Evolutionary conservation across 1,140 invertebrate species (phyloP).

Genomic region (Bombus haemorrhoidalis): DNA sequence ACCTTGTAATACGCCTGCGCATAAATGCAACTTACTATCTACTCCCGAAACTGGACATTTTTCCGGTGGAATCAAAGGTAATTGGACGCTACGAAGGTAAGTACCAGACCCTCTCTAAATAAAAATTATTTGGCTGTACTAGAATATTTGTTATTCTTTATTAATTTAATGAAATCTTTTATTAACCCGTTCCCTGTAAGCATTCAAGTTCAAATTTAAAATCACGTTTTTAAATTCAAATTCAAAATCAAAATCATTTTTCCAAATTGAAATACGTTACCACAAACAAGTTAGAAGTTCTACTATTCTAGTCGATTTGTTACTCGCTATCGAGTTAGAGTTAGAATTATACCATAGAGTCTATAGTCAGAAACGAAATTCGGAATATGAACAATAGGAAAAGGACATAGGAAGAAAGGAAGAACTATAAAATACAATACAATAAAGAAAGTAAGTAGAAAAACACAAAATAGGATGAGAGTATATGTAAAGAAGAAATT

Average conservation of each 20-base stretch:
- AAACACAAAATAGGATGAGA: not conserved
- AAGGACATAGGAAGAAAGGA: not conserved
- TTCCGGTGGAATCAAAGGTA: slow-evolving; percentile 64
- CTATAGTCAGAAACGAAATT: no score
- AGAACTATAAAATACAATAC: not conserved
- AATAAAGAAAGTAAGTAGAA: not conserved
- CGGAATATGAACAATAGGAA: not conserved
- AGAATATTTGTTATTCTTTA: not conserved
- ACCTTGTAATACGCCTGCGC: slow-evolving; percentile 83
- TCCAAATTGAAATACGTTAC: no score
- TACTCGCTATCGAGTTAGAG: no score
- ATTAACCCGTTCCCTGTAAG: not conserved
- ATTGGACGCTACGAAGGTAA: slow-evolving; percentile 62
- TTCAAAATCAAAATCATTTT: no score
- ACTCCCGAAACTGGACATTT: slow-evolving; percentile 47
- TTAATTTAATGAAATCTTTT: no score
- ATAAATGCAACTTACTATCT: slow-evolving; percentile 74
- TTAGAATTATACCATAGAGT: no score
- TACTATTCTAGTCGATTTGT: no score
- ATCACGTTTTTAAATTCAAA: not conserved
- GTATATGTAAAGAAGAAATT: no score
- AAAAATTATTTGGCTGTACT: not conserved
- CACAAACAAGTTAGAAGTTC: no score
- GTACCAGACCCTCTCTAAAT: slow-evolving; percentile 44
- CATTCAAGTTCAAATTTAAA: not conserved